Conservation (phyloP, 2,113 vertebrate species). For the Manacus vitellinus region DNA sequence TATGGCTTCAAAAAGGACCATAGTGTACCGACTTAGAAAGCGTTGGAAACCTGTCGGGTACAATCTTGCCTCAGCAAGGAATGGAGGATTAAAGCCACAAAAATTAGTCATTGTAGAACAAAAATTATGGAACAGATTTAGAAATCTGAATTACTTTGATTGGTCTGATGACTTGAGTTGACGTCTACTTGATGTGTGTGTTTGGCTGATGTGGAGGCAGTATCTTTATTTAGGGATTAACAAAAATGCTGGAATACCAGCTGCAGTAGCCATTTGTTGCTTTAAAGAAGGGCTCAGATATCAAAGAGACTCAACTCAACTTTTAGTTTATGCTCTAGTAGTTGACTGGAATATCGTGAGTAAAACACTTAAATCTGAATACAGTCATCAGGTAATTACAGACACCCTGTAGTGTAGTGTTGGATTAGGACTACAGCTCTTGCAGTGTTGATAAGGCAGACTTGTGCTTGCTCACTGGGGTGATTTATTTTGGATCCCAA, state of each 20-base stretch:
- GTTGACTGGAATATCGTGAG: neutral
- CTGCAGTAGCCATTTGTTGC: neutral
- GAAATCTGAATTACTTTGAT: neutral
- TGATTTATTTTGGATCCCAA: neutral
- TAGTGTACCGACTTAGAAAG: neutral
- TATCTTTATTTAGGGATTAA: neutral
- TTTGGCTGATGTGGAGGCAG: neutral
- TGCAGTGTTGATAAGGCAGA: neutral
- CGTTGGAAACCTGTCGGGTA: neutral
- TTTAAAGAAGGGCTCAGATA: neutral
- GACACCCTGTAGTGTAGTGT: neutral
- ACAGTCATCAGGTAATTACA: neutral
- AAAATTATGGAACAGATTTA: neutral
- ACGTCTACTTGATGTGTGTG: neutral
- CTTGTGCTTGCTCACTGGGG: neutral
- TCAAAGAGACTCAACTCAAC: neutral
- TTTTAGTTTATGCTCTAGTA: neutral
- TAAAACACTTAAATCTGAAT: neutral
- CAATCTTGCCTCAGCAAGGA: neutral
- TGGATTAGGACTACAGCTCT: neutral
- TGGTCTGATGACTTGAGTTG: neutral
- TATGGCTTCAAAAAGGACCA: fast-evolving
- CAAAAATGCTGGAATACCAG: neutral
- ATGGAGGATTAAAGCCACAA: neutral
- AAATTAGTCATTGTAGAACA: neutral